Evolutionary conservation across 2,797 vertebrate genomes (phyloP).

Genomic region (Alcedo atthis): DNA sequence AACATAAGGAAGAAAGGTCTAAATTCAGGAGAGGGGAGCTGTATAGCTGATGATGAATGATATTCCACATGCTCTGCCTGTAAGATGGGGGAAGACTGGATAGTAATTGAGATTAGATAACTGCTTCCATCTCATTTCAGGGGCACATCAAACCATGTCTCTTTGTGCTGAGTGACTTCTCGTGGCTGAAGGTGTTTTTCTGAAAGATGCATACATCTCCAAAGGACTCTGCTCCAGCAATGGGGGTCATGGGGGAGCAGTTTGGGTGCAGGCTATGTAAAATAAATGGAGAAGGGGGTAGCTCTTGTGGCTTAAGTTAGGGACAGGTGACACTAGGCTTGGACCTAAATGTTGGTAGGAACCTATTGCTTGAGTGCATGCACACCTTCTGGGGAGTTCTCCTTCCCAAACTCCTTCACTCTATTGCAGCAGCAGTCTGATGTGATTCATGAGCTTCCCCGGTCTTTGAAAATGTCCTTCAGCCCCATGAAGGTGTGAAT

Average conservation of each 20-base stretch:
- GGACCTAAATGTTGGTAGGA: not conserved
- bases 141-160: not conserved
- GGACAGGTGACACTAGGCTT: not conserved
- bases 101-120: not conserved
- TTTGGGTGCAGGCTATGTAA: not conserved
- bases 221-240: not conserved
- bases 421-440: not conserved
- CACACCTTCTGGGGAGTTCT: not conserved
- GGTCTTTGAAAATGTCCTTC: not conserved
- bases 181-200: not conserved
- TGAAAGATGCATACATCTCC: not conserved
- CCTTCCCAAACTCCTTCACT: not conserved
- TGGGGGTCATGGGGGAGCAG: not conserved
- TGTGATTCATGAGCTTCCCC: not conserved
- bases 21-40: not conserved
- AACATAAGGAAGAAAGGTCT: not conserved
- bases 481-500: not conserved
- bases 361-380: not conserved
- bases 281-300: not conserved
- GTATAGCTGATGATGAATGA: not conserved
- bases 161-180: not conserved
- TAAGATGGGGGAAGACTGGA: not conserved
- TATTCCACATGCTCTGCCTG: not conserved
- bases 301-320: not conserved
- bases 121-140: not conserved